Conservation (phyloP, 2,888 invertebrate species). For the Drosophila kambysellisi region DNA sequence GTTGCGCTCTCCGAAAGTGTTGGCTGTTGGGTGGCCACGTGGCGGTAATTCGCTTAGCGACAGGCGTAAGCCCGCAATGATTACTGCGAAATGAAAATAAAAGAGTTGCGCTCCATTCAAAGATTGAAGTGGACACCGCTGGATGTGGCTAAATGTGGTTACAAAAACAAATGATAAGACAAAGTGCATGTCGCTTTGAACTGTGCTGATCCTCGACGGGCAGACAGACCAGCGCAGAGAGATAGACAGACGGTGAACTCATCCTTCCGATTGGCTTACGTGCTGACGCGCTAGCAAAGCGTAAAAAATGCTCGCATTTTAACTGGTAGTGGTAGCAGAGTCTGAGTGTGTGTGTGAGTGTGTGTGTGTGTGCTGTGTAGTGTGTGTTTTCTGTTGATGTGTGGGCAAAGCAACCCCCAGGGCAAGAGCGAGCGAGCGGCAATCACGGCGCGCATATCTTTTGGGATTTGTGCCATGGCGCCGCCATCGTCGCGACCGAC, state of each 20-base stretch:
- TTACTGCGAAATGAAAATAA: constrained; percentile 57
- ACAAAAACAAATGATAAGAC: constrained; percentile 41
- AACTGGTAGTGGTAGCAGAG: constrained; percentile 57
- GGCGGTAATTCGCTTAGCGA: constrained; percentile 73
- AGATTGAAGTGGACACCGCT: constrained; percentile 43
- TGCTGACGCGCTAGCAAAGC: constrained; percentile 46
- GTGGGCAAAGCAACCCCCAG: constrained; percentile 78
- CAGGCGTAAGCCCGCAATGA: constrained; percentile 72
- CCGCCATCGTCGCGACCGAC: constrained; percentile 82
- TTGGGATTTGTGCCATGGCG: constrained; percentile 82
- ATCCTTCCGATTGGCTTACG: constrained; percentile 81
- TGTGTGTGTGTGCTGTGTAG: neutral
- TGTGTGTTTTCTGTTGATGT: constrained; percentile 23
- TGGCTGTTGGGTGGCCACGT: constrained; percentile 54
- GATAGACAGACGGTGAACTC: constrained; percentile 26
- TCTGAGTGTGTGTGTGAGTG: neutral
- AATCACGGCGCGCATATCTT: constrained; percentile 77
- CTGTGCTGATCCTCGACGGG: constrained; percentile 61
- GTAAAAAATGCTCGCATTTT: constrained; percentile 74
- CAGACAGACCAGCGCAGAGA: constrained; percentile 6
- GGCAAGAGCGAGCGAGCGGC: constrained; percentile 51
- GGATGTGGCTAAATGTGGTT: constrained; percentile 52
- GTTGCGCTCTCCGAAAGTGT: constrained; percentile 63
- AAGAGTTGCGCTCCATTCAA: constrained; percentile 66
- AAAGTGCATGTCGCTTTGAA: constrained; percentile 39